Evolutionary conservation across 2,888 invertebrate genomes (phyloP).

Genomic region (Epinotia nisella): DNA sequence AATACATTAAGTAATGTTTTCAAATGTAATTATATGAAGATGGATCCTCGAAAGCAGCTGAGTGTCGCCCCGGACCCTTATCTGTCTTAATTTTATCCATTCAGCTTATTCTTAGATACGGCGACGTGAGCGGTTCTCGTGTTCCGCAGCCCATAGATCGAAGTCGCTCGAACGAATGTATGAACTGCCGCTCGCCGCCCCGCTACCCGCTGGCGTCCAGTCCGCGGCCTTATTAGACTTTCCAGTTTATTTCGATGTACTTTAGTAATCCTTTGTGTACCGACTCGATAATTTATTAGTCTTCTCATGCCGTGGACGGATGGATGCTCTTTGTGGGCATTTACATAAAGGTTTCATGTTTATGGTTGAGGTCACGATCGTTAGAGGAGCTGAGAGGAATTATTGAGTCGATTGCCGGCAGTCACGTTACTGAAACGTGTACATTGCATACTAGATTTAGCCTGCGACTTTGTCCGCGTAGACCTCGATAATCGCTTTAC

Average conservation of each 20-base stretch:
- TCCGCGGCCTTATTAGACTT: constrained; percentile 46
- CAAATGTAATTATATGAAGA: constrained; percentile 39
- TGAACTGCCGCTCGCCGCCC: too few relatives aligned
- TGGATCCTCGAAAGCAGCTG: constrained; percentile 35
- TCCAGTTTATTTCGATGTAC: constrained; percentile 57
- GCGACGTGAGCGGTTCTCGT: constrained; percentile 51
- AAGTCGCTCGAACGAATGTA: too few relatives aligned
- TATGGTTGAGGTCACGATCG: constrained; percentile 60
- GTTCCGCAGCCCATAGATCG: constrained; percentile 26
- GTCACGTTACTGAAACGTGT: neutral
- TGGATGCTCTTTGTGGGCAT: constrained; percentile 55
- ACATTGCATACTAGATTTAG: neutral
- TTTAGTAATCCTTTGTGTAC: constrained; percentile 44
- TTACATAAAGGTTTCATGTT: constrained; percentile 71
- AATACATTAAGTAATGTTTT: constrained; percentile 35
- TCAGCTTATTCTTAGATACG: constrained; percentile 53
- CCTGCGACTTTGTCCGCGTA: neutral
- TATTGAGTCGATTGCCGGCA: constrained; percentile 17
- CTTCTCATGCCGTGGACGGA: constrained; percentile 63
- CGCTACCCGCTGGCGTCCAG: too few relatives aligned
- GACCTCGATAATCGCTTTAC: neutral
- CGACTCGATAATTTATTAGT: constrained; percentile 63
- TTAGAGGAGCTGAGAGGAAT: constrained; percentile 53
- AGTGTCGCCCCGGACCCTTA: constrained; percentile 33
- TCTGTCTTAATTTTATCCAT: constrained; percentile 51